Percentiles rank a stretch among this genome's conserved stretches.
phyloP scores from a whole-genome alignment of 2,113 vertebrate species.

The Vidua macroura region DNA sequence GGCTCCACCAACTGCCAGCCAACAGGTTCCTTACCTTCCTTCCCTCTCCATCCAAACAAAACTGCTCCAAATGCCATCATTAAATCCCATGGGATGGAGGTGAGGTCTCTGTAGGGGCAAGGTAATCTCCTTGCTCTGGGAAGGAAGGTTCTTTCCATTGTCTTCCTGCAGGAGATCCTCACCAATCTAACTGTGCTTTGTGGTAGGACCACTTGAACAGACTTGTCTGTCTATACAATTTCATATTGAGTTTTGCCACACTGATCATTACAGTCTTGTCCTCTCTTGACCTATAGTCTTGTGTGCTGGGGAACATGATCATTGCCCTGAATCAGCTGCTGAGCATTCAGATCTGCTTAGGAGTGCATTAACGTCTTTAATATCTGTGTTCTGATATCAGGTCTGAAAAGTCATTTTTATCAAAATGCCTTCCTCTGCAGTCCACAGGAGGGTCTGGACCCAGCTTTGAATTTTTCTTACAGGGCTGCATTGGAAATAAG shows the following conservation, averaged over 20 bases:
- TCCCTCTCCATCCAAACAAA: background rate
- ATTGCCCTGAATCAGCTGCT: background rate
- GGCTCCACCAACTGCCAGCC: background rate
- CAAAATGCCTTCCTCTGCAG: background rate
- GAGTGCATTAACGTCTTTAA: background rate
- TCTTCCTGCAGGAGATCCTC: background rate
- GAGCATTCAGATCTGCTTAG: background rate
- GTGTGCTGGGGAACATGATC: background rate
- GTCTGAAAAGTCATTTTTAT: background rate
- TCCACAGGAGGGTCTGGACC: background rate
- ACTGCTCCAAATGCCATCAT: background rate
- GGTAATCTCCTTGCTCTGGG: background rate
- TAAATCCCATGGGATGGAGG: background rate
- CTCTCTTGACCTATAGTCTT: background rate
- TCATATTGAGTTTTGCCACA: background rate
- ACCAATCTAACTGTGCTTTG: background rate
- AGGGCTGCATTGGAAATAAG: background rate
- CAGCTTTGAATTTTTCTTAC: background rate
- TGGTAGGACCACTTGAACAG: background rate
- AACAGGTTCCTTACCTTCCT: fast-evolving
- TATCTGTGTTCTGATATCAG: background rate
- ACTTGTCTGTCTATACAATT: background rate
- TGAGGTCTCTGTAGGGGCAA: background rate
- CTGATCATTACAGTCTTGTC: background rate
- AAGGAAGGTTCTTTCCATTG: background rate